Conservation (phyloP, 2,888 invertebrate genomes). For the Melieria picta region DNA sequence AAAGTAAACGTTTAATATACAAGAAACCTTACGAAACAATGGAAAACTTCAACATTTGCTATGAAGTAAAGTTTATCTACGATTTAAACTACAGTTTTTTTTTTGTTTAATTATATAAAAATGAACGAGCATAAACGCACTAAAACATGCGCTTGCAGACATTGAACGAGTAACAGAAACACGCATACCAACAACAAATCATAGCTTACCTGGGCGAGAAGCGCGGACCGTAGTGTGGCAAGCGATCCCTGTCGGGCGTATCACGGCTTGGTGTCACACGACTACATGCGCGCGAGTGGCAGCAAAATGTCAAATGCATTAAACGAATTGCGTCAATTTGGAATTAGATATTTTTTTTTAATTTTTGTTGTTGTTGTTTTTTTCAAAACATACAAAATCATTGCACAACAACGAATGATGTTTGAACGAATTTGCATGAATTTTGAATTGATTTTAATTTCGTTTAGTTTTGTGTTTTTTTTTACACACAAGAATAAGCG, state of each 20-base stretch:
- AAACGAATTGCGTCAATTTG: neutral
- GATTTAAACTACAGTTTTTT: neutral
- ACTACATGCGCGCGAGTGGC: conserved; percentile 68
- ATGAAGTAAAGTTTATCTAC: neutral
- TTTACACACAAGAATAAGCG: no score
- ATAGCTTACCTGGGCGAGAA: conserved; percentile 75
- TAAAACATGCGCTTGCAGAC: no score
- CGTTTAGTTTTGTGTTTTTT: no score
- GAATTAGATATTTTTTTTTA: neutral
- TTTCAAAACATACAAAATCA: no score
- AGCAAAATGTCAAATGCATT: conserved; percentile 28
- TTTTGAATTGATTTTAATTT: no score
- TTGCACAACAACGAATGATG: no score
- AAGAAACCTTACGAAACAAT: no score
- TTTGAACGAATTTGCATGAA: no score
- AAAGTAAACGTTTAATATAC: neutral
- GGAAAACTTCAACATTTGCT: neutral
- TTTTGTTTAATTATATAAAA: neutral
- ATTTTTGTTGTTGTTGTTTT: no score
- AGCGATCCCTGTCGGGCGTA: conserved; percentile 80
- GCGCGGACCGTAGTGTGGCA: conserved; percentile 90
- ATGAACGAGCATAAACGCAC: neutral
- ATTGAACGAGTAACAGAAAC: no score
- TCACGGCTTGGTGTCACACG: conserved; percentile 86
- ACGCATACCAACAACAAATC: neutral